Conservation (phyloP, 1,140 invertebrate genomes). For the Macrotrachela quadricornifera region DNA sequence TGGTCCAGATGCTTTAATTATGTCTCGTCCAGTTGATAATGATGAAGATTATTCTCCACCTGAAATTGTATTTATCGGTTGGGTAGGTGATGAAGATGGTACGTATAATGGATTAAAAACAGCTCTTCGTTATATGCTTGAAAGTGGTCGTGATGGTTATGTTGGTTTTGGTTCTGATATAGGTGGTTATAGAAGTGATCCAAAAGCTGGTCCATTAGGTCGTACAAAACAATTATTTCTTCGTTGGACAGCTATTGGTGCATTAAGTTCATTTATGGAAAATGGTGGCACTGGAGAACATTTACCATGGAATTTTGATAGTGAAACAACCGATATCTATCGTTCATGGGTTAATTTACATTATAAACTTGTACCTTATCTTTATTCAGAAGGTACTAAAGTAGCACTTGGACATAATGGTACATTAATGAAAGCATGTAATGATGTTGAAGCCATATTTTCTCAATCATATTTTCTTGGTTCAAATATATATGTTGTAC, state of each 20-base stretch:
- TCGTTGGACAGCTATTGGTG: neutral
- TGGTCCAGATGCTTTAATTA: neutral
- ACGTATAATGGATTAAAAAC: neutral
- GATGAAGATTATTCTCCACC: constrained; percentile 1
- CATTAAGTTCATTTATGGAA: constrained; percentile 5
- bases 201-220: neutral
- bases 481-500: neutral
- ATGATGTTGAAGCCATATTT: no score
- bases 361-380: neutral
- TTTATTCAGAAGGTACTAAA: neutral
- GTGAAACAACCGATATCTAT: neutral
- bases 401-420: no score
- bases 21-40: constrained; percentile 1
- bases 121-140: neutral
- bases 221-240: neutral
- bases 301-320: constrained; percentile 3
- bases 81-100: constrained; percentile 1
- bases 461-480: constrained; percentile 1
- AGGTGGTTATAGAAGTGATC: neutral
- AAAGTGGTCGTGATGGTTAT: constrained; percentile 3
- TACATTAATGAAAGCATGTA: no score
- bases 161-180: constrained; percentile 4
- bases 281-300: constrained; percentile 6
- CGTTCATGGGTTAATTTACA: constrained; percentile 1
- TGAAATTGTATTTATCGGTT: constrained; percentile 5